phyloP scores from a whole-genome alignment of 2,797 vertebrate species.

The Sebastes reedi region DNA sequence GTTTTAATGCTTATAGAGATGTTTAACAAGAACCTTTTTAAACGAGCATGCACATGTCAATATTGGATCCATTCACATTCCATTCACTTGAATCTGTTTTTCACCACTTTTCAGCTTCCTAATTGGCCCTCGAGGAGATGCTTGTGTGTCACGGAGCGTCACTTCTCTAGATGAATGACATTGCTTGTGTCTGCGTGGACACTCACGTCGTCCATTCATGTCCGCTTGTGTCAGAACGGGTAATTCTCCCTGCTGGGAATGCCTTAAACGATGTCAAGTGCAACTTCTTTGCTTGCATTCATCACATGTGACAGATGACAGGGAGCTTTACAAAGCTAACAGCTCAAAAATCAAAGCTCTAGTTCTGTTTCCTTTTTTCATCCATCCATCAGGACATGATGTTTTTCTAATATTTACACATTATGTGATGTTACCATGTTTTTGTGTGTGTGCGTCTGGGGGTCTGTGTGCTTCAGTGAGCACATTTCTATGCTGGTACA shows the following conservation, averaged over 20 bases:
- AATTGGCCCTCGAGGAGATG: conserved; percentile 26
- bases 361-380: conserved; percentile 34
- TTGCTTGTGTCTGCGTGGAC: conserved; percentile 5
- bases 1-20: neutral
- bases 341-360: conserved; percentile 40
- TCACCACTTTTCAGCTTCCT: neutral
- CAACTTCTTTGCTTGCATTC: conserved; percentile 23
- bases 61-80: neutral
- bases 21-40: neutral
- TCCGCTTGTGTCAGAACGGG: conserved; percentile 6
- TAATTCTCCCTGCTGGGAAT: conserved; percentile 14
- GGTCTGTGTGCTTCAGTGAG: neutral
- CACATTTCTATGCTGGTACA: neutral
- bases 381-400: conserved; percentile 3
- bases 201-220: neutral
- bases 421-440: neutral
- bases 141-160: neutral
- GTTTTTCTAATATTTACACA: neutral
- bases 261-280: conserved; percentile 33
- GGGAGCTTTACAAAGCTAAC: conserved; percentile 36
- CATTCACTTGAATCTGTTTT: neutral
- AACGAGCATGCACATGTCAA: neutral
- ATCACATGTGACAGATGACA: conserved; percentile 54
- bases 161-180: conserved; percentile 11
- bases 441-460: neutral